These are phyloP conservation scores for Pemphredon lugubris DNA, from an alignment of 2,888 invertebrate species.

Conservation along the genomic window DNA sequence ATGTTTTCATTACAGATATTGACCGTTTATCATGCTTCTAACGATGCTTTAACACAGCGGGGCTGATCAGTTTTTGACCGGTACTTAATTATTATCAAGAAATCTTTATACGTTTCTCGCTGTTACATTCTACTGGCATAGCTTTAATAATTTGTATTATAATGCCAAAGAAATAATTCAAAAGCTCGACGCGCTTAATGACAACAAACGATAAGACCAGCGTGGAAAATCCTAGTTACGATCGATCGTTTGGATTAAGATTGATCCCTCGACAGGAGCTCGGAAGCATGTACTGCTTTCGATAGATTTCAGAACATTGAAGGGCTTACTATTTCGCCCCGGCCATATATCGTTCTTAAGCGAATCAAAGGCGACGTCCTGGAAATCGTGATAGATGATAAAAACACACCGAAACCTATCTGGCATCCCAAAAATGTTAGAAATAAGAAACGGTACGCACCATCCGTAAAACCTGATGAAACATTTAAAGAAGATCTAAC, in stretches of 20 bases:
- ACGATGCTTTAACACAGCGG: no score
- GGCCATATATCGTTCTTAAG: conserved; percentile 39
- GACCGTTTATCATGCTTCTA: no score
- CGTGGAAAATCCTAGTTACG: not conserved
- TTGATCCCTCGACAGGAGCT: conserved; percentile 8
- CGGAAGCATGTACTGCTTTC: conserved; percentile 2
- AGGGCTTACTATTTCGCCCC: not conserved
- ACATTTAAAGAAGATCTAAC: conserved; percentile 4
- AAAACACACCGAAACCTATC: not conserved
- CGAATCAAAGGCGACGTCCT: conserved; percentile 21
- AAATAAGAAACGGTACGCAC: not conserved
- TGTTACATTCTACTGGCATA: no score
- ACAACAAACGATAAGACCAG: conserved; percentile 15
- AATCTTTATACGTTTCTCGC: no score
- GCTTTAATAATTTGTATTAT: no score
- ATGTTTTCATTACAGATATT: no score
- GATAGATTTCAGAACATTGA: conserved; percentile 27
- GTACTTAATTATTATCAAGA: no score
- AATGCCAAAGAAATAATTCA: no score
- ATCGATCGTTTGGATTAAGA: conserved; percentile 37
- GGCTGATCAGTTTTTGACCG: no score
- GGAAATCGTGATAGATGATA: conserved; percentile 44
- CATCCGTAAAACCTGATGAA: not conserved
- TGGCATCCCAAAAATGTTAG: not conserved
- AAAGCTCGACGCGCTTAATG: not conserved